Conservation (phyloP, 2,113 vertebrate species). For the Hylia prasina region DNA sequence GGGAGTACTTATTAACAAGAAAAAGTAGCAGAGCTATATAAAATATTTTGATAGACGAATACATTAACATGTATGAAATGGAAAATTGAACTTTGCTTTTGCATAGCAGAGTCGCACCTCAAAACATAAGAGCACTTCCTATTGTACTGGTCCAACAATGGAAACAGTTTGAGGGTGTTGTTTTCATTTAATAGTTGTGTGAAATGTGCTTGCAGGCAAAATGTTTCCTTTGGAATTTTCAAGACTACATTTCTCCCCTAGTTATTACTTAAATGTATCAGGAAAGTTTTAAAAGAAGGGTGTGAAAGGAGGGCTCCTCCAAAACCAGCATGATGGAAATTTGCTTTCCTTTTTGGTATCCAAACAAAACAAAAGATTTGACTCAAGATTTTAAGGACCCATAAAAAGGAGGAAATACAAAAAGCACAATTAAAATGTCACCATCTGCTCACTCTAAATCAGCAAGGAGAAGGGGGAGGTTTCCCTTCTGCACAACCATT, state of each 20-base stretch:
- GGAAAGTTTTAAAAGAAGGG: not conserved
- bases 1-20: not conserved
- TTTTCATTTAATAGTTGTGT: not conserved
- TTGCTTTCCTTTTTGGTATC: conserved; percentile 1
- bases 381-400: conserved; percentile 17
- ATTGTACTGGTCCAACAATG: not conserved
- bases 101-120: not conserved
- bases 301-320: conserved; percentile 6
- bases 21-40: not conserved
- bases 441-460: conserved; percentile 69
- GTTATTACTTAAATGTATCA: not conserved
- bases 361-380: conserved; percentile 39
- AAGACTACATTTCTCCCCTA: not conserved
- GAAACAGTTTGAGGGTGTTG: not conserved
- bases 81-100: not conserved
- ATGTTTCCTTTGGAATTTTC: not conserved
- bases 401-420: conserved; percentile 33
- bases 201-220: not conserved
- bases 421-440: conserved; percentile 59
- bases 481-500: not conserved
- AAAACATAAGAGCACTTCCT: not conserved
- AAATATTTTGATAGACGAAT: not conserved
- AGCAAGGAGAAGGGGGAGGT: conserved; percentile 12
- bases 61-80: not conserved
- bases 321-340: not conserved